A percentile compares a stretch with the other conserved stretches of the same genome.
These are phyloP conservation scores for Drusus annulatus DNA, from an alignment of 1,140 invertebrate genomes.

Conservation along the genomic window DNA sequence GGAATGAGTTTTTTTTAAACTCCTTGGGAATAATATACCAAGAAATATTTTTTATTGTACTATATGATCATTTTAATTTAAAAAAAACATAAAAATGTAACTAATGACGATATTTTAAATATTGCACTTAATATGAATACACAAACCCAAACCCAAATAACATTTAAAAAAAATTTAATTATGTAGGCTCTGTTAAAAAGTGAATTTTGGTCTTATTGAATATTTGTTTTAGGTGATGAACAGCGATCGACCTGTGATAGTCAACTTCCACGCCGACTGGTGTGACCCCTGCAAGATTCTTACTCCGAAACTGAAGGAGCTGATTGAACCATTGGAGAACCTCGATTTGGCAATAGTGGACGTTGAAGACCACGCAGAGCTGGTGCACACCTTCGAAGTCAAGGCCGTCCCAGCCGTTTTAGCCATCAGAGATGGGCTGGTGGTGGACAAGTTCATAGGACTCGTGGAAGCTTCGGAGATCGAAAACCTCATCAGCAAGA, in stretches of 20 bases:
- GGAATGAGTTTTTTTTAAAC: no score
- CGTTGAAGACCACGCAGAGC: slow-evolving; percentile 90
- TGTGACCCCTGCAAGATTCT: slow-evolving; percentile 96
- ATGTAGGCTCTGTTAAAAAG: no score
- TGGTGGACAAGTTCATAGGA: slow-evolving; percentile 94
- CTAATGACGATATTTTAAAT: no score
- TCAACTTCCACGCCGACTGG: slow-evolving; percentile 94
- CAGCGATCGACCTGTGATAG: slow-evolving; percentile 85
- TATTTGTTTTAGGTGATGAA: slow-evolving; percentile 79
- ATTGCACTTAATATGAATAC: no score
- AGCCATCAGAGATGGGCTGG: slow-evolving; percentile 89
- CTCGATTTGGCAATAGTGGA: slow-evolving; percentile 93
- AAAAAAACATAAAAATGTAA: no score
- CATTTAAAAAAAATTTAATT: no score
- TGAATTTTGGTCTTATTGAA: no score
- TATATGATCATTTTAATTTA: no score
- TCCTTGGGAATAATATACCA: no score
- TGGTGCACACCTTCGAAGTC: slow-evolving; percentile 77
- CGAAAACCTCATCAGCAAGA: slow-evolving; percentile 85
- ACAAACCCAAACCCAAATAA: no score
- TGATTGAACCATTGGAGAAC: slow-evolving; percentile 83
- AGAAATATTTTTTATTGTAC: no score
- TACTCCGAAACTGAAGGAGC: slow-evolving; percentile 89
- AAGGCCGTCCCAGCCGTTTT: slow-evolving; percentile 93
- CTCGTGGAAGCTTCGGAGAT: slow-evolving; percentile 89